Conservation (phyloP, 2,113 vertebrate genomes). For the Menidia beryllina region DNA sequence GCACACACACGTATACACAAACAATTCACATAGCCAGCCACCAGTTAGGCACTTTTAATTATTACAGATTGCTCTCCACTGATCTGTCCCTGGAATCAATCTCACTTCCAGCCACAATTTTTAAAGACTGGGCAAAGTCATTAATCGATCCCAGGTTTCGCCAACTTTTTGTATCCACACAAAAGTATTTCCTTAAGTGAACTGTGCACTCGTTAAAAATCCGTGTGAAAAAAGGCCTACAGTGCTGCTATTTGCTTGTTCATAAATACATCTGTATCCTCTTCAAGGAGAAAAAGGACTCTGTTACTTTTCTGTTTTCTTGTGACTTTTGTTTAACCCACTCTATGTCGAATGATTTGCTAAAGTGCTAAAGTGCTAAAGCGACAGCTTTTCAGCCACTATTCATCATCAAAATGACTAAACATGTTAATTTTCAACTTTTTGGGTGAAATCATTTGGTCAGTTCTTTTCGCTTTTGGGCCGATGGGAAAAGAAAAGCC, state of each 20-base stretch:
- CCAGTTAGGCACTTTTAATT: constrained; percentile 63
- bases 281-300: constrained; percentile 8
- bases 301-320: no score
- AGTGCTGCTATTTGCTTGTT: constrained; percentile 1
- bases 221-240: constrained; percentile 22
- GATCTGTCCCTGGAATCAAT: constrained; percentile 63
- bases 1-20: constrained; percentile 13
- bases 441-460: no score
- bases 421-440: no score
- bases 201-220: constrained; percentile 49
- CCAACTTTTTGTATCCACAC: constrained; percentile 30
- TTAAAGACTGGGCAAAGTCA: constrained; percentile 68
- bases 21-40: constrained; percentile 19
- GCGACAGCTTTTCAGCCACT: no score
- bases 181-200: constrained; percentile 40
- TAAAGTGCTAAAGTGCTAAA: no score
- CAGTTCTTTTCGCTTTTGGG: no score
- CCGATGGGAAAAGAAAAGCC: no score
- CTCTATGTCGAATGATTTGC: no score
- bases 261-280: neutral
- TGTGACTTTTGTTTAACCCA: no score
- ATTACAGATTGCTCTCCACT: constrained; percentile 54
- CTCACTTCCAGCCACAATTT: constrained; percentile 38
- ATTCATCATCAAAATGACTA: no score
- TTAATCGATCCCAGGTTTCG: constrained; percentile 59